phyloP scores from a whole-genome alignment of 2,888 invertebrate species.

The Athrips mouffetella region DNA sequence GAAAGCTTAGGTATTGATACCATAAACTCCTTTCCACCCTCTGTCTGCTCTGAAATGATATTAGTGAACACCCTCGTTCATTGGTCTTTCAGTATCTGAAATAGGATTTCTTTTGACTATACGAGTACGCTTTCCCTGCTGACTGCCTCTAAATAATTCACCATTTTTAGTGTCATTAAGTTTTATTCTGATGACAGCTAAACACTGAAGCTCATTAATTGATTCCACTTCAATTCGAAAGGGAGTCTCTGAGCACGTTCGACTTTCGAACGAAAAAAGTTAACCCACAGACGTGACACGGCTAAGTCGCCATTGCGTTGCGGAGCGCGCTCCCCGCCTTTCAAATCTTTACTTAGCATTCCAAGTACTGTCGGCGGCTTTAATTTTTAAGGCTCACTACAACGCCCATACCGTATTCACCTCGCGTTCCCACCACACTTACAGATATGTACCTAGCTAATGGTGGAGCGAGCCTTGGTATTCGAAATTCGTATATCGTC shows the following conservation, averaged over 20 bases:
- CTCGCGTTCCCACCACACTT: slow-evolving; percentile 65
- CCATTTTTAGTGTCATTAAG: neutral
- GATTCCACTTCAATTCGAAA: slow-evolving; percentile 49
- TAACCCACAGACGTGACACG: slow-evolving; percentile 51
- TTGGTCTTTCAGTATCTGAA: slow-evolving; percentile 35
- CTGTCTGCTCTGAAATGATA: slow-evolving; percentile 57
- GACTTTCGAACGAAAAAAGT: slow-evolving; percentile 50
- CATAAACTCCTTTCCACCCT: slow-evolving; percentile 55
- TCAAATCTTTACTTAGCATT: slow-evolving; percentile 71
- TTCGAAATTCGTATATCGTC: slow-evolving; percentile 30
- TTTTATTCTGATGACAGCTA: slow-evolving; percentile 35
- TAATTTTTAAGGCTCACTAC: slow-evolving; percentile 67
- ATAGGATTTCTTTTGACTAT: slow-evolving; percentile 13
- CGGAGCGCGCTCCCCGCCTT: slow-evolving; percentile 51
- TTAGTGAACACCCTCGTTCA: slow-evolving; percentile 47
- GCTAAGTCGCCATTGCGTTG: slow-evolving; percentile 55
- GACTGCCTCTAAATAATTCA: neutral
- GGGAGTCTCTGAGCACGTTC: slow-evolving; percentile 48
- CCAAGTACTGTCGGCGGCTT: slow-evolving; percentile 60
- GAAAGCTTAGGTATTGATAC: slow-evolving; percentile 50
- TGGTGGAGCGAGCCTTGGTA: slow-evolving; percentile 44
- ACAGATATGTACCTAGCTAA: slow-evolving; percentile 65
- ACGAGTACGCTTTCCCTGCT: neutral
- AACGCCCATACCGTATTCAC: slow-evolving; percentile 65
- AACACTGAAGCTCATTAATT: slow-evolving; percentile 50